phyloP scores from a whole-genome alignment of 2,797 vertebrate species.

The Balearica regulorum region DNA sequence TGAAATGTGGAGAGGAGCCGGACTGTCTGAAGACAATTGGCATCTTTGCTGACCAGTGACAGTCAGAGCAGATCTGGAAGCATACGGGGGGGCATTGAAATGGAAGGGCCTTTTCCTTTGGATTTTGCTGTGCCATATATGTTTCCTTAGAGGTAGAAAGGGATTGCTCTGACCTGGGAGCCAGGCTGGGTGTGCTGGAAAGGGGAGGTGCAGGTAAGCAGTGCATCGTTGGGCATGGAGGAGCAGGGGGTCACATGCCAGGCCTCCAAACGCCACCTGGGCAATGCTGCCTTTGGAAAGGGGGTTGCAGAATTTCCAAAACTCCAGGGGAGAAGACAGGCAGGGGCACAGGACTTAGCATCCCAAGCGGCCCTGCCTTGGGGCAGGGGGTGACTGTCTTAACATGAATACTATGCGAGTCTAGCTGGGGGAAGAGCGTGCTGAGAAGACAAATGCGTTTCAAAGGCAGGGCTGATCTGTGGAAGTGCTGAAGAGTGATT shows the following conservation, averaged over 20 bases:
- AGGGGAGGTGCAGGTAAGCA: neutral
- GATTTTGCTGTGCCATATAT: neutral
- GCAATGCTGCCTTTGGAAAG: neutral
- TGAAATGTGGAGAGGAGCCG: neutral
- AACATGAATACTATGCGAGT: accelerated
- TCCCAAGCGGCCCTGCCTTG: neutral
- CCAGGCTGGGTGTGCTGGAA: neutral
- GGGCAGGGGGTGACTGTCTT: neutral
- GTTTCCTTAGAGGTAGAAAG: neutral
- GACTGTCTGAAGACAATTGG: neutral
- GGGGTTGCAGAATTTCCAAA: neutral
- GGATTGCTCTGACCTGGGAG: neutral
- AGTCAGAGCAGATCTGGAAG: neutral
- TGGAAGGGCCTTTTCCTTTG: neutral
- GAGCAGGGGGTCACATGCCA: neutral
- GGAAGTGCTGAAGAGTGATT: neutral
- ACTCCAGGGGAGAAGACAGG: neutral
- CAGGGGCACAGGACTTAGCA: neutral
- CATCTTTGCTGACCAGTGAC: neutral
- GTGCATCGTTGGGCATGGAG: neutral
- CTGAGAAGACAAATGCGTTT: neutral
- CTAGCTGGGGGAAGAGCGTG: neutral
- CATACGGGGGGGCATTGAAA: neutral
- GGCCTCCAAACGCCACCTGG: accelerated
- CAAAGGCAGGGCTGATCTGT: neutral